Percentiles rank a stretch among this genome's conserved stretches.
These are phyloP conservation scores for Palythoa heliodiscus DNA, from an alignment of 92 coral and sea anemone genomes.

Conservation along the genomic window DNA sequence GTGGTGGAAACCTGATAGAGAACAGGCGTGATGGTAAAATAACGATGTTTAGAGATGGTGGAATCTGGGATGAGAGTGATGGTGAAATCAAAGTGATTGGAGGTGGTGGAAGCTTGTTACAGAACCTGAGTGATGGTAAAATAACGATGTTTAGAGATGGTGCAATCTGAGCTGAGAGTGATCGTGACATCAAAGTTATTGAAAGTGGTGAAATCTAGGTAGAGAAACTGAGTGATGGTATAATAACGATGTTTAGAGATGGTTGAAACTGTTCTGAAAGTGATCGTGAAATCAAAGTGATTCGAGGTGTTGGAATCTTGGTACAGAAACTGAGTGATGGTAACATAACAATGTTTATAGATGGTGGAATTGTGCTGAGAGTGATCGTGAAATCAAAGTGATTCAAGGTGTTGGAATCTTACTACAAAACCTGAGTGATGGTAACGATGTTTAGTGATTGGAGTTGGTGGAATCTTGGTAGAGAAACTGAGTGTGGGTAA, in stretches of 20 bases:
- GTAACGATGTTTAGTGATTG: background rate
- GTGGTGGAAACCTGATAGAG: background rate
- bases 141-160: background rate
- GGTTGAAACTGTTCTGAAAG: background rate
- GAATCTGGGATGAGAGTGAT: background rate
- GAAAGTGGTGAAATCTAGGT: background rate
- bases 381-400: too few relatives aligned
- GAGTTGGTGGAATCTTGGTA: background rate
- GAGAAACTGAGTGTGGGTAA: too few relatives aligned
- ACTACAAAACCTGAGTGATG: too few relatives aligned
- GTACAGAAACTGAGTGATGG: background rate
- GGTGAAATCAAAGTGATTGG: background rate
- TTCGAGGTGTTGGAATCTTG: background rate
- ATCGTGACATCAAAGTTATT: too few relatives aligned
- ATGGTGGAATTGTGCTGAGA: background rate
- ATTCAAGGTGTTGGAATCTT: background rate
- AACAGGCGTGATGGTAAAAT: too few relatives aligned
- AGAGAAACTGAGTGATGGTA: background rate
- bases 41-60: background rate
- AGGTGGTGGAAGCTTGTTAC: too few relatives aligned
- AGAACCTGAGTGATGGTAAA: background rate
- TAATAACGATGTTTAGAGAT: background rate
- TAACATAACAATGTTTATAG: background rate
- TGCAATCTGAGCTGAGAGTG: background rate
- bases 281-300: background rate